Conservation (phyloP, 2,888 invertebrate species). For the Molorchus minor region DNA sequence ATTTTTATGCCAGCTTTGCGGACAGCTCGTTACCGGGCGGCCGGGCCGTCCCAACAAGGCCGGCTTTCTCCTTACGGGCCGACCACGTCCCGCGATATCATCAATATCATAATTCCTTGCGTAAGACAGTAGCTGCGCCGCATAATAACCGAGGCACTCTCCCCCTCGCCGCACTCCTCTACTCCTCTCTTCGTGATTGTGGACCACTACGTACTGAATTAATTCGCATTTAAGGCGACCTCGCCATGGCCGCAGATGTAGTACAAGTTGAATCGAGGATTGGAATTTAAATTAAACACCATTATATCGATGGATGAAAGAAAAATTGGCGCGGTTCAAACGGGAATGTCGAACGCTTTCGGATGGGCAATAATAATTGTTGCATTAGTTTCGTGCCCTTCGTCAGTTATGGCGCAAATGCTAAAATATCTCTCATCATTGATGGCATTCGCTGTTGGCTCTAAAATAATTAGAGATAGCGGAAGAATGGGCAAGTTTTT, state of each 20-base stretch:
- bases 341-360: slow-evolving; percentile 31
- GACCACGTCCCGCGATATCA: slow-evolving; percentile 56
- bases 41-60: slow-evolving; percentile 23
- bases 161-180: slow-evolving; percentile 3
- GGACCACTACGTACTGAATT: slow-evolving; percentile 16
- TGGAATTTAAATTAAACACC: slow-evolving; percentile 45
- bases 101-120: slow-evolving; percentile 61
- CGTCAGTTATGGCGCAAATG: too few relatives aligned
- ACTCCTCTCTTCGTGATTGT: too few relatives aligned
- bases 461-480: too few relatives aligned
- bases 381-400: not conserved
- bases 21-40: slow-evolving; percentile 35
- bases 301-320: slow-evolving; percentile 35
- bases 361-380: slow-evolving; percentile 23
- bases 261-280: slow-evolving; percentile 34
- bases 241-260: slow-evolving; percentile 39
- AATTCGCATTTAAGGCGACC: slow-evolving; percentile 42
- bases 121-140: slow-evolving; percentile 58
- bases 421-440: too few relatives aligned
- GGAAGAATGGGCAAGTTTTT: too few relatives aligned
- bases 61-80: slow-evolving; percentile 40
- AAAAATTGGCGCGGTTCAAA: slow-evolving; percentile 35
- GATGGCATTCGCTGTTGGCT: too few relatives aligned
- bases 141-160: slow-evolving; percentile 46
- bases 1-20: slow-evolving; percentile 32